Evolutionary conservation across 2,797 vertebrate species (phyloP).

Genomic region (Dipus sagitta): DNA sequence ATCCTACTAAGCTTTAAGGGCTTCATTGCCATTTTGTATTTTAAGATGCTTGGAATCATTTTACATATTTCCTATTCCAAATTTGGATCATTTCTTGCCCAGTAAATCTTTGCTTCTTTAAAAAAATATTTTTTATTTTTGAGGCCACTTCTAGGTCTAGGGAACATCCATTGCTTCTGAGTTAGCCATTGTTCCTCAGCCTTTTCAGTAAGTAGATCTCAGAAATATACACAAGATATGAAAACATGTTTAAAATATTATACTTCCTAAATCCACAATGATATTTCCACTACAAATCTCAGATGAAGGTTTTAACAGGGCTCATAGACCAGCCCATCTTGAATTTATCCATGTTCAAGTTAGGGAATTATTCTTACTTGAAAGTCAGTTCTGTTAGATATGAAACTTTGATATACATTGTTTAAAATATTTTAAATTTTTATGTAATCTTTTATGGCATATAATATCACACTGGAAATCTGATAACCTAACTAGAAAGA

Average conservation of each 20-base stretch:
- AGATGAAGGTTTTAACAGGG: neutral
- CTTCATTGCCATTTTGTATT: neutral
- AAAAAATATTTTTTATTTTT: neutral
- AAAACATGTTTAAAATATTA: neutral
- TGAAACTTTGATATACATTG: neutral
- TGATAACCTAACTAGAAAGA: neutral
- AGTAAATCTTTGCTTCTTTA: neutral
- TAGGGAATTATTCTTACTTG: neutral
- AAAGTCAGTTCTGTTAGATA: conserved; percentile 35
- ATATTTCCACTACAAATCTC: neutral
- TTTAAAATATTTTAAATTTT: neutral
- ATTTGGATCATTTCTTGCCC: neutral
- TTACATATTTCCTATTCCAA: neutral
- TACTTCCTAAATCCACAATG: neutral
- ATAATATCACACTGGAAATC: neutral
- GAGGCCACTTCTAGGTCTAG: neutral
- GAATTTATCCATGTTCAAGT: neutral
- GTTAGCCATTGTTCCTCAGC: neutral
- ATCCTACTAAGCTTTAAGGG: neutral
- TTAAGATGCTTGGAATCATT: neutral
- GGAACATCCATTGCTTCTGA: neutral
- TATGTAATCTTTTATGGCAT: conserved; percentile 13
- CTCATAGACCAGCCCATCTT: neutral
- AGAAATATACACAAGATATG: neutral
- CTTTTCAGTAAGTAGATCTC: conserved; percentile 8